phyloP scores from a whole-genome alignment of 2,797 vertebrate genomes.

The Falco rusticolus region DNA sequence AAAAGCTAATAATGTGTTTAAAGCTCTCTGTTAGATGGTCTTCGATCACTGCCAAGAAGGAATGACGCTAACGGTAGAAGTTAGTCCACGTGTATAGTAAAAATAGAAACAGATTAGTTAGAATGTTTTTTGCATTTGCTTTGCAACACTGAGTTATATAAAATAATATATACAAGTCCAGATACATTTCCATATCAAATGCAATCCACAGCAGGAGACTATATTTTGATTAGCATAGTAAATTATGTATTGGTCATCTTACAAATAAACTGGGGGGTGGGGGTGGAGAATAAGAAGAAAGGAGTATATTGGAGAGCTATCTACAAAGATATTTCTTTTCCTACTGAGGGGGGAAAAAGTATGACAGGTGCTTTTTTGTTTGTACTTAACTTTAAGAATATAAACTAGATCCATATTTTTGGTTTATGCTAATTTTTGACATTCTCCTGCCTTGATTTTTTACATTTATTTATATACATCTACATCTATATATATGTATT shows the following conservation, averaged over 20 bases:
- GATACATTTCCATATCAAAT: not conserved
- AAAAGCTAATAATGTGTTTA: conserved; percentile 1
- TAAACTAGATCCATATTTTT: not conserved
- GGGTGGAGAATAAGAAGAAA: not conserved
- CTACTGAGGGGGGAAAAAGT: not conserved
- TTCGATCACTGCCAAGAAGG: not conserved
- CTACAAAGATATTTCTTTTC: not conserved
- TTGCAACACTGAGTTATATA: not conserved
- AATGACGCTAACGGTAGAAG: not conserved
- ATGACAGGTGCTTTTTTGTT: not conserved
- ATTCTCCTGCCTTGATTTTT: not conserved
- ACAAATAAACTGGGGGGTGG: not conserved
- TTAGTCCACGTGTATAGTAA: not conserved
- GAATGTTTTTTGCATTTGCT: not conserved
- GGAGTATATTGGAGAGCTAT: not conserved
- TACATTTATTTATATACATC: not conserved
- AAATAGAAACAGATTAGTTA: not conserved
- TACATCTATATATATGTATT: not conserved
- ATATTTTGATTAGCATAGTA: not conserved
- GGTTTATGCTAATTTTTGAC: not conserved
- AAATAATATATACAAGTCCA: not conserved
- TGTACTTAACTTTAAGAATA: not conserved
- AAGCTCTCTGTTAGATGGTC: not conserved
- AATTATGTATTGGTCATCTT: not conserved
- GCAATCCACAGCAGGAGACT: not conserved